Conservation (phyloP, 2,797 vertebrate genomes). For the Sebastiscus albofasciatus region DNA sequence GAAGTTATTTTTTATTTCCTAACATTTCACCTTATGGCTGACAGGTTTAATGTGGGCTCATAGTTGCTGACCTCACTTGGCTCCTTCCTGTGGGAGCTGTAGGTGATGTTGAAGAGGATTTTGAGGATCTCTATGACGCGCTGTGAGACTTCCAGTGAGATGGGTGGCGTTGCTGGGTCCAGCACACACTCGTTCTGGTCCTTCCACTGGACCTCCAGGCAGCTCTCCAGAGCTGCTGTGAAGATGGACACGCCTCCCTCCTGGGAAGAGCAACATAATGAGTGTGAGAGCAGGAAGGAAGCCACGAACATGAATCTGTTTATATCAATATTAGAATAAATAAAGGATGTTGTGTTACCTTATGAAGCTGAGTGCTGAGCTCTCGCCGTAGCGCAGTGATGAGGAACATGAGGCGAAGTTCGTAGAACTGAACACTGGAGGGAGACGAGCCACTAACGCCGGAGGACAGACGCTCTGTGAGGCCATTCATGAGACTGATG, state of each 20-base stretch:
- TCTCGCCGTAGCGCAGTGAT: conserved; percentile 83
- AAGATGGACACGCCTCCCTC: conserved; percentile 80
- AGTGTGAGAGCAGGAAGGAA: not conserved
- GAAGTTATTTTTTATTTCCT: not conserved
- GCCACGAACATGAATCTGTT: not conserved
- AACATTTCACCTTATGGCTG: not conserved
- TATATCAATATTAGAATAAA: not conserved
- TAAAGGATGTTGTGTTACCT: conserved; percentile 54
- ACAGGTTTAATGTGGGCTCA: not conserved
- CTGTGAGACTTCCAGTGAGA: conserved; percentile 81
- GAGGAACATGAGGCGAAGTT: conserved; percentile 86
- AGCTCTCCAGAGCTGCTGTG: conserved; percentile 77
- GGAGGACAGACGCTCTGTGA: conserved; percentile 73
- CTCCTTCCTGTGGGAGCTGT: conserved; percentile 78
- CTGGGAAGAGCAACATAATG: conserved; percentile 41
- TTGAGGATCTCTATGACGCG: conserved; percentile 82
- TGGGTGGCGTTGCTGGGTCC: conserved; percentile 54
- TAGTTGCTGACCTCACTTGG: conserved; percentile 77
- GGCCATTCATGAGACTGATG: conserved; percentile 76
- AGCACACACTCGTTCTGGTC: conserved; percentile 78
- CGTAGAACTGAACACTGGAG: conserved; percentile 83
- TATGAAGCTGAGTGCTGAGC: conserved; percentile 78
- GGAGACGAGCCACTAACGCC: conserved; percentile 59
- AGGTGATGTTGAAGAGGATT: conserved; percentile 85
- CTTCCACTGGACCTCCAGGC: conserved; percentile 80